Base-by-base conservation (phyloP, 2,888 invertebrate species). In the Melanostoma mellinum region DNA sequence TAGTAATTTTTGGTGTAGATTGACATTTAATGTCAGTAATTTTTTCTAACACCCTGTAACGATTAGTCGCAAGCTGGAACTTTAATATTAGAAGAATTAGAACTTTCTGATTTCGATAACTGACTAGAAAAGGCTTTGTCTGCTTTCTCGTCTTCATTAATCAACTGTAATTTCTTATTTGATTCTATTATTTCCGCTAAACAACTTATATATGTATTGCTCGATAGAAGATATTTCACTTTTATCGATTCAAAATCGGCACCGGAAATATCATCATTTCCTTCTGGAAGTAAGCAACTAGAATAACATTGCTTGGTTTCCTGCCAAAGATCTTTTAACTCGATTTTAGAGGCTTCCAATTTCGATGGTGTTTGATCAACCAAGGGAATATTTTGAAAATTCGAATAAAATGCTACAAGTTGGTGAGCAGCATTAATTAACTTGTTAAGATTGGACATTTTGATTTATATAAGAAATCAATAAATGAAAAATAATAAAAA, bases 271-370 rank as follows among this genome's bases (percentile, higher is more conserved):
- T 46, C 4, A 6, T 9, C n/a, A 46, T 46, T n/a, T 2, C 46
- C 46, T 4, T 46, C 8, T 9, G 46, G 4, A 5, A 46, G 10
- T 46, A 46, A 46, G 3, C 46, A 46, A n/a, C n/a, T 46, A 3
- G 46, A 46, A 46, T 46, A 46, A 8, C 46, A n/a, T n/a, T 46
- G 46, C 10, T 46, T 46, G 46, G 10, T 46, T 3, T 46, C 46
- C 9, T 8, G 46, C 46, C 46, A 46, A 46, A 46, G 46, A 9
- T 46, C n/a, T n/a, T 46, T 46, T 2, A 46, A 9, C n/a, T 46
- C 46, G 9, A 46, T n/a, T 46, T 46, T 46, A n/a, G n/a, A 46
- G 5, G 46, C 46, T 46, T 46, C 46, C 10, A 46, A 46, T 46
- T 46, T 46, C 9, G n/a, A 3, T n/a, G 10, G 9, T 20, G 20